Evolutionary conservation across 2,797 vertebrate species (phyloP), one percentile per base, ranked within the genome.

Genomic region (Oreochromis grahami): DNA sequence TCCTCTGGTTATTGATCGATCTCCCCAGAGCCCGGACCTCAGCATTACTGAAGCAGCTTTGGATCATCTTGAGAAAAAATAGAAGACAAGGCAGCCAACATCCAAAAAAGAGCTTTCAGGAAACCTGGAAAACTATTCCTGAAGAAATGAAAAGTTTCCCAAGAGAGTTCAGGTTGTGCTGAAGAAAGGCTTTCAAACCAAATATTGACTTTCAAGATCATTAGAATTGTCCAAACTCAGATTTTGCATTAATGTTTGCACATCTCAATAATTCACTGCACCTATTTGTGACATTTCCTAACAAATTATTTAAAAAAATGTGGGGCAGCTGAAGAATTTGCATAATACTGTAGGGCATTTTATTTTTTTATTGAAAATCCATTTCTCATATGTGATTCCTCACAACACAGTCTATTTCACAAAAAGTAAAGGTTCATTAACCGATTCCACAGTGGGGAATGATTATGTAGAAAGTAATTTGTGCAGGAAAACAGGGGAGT

Each of bases 311-410:
- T 60, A 26, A 34, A 26, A 36, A 72, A 29, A 26, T 32, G 9
- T 12, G 24, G 24, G 24, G 14, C 43, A 24, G 43, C 24, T 72
- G 24, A 72, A 32, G 68, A 48, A 29, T 72, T 72, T 50, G 2
- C 68, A 72, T 29, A 32, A 26, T 32, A 48, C 10, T 32, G 24
- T 36, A 79, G 48, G 45, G 80, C 43, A 82, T 52, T 68, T 21
- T 52, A 0, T 10, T 15, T 43, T 38, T 8, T 78, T n/a, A 26
- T 70, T 51, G 24, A 80, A 34, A 72, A 85, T 86, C 29, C 5
- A 12, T 81, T 79, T 63, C 2, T 81, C 58, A 87, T 84, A 80
- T 84, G 87, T 72, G 52, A 74, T 51, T 87, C 58, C 45, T 86
- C 10, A 84, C 38, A 52, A 63, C 70, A 85, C 86, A 84, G 29